phyloP scores from a whole-genome alignment of 30 jellyfish, hydroid and myxozoan species.

The Morbakka virulenta region DNA sequence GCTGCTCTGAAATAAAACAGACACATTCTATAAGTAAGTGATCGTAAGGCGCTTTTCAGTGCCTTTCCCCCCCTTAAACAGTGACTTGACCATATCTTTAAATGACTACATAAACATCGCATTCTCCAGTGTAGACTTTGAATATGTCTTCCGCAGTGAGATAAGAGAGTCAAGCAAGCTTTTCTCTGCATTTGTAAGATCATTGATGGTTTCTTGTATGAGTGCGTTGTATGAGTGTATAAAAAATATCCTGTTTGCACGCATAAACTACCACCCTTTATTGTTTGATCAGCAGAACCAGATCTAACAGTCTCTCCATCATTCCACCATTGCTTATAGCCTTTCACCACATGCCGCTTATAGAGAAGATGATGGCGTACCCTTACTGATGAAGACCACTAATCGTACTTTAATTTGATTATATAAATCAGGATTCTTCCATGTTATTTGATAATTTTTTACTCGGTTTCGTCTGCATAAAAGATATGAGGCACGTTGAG shows the following conservation, averaged over 20 bases:
- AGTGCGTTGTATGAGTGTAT: background rate
- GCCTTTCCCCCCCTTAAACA: slow-evolving; percentile 12
- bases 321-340: background rate
- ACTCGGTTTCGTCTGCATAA: background rate
- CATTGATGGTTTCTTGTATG: background rate
- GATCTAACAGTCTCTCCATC: background rate
- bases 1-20: background rate
- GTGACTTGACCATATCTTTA: slow-evolving; percentile 20
- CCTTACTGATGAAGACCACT: background rate
- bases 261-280: background rate
- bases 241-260: background rate
- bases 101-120: slow-evolving; percentile 18
- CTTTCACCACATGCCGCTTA: background rate
- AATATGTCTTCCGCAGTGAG: background rate
- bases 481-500: background rate
- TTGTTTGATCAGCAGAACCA: background rate
- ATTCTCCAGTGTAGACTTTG: background rate
- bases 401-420: background rate
- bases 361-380: background rate
- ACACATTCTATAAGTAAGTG: slow-evolving; percentile 22
- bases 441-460: too few relatives aligned
- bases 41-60: slow-evolving; percentile 5
- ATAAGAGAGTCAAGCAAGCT: background rate
- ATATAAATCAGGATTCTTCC: background rate
- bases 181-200: background rate